Base-by-base conservation (phyloP, 64 coral and sea anemone species). In the Exaiptasia diaphana region DNA sequence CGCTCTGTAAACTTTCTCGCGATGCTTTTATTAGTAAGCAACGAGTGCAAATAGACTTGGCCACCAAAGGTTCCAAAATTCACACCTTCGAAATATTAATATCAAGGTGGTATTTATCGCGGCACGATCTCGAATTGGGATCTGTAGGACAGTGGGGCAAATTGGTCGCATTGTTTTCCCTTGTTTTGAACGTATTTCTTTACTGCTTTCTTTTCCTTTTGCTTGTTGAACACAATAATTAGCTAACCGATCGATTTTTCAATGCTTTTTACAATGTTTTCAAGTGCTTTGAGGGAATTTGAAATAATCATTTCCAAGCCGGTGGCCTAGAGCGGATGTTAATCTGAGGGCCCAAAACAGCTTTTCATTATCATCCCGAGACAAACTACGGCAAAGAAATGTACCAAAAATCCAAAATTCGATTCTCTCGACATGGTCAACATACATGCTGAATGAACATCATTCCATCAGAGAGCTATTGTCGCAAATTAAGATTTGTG, bases 91-190 rank as follows among this genome's bases (percentile, higher is more conserved):
- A 62, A 62, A 62, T 62, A 9, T 62, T 65, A 65, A 65, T 38
- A 65, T 65, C 38, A 65, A 37, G 13, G 32, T 10, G 32, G n/a
- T 73, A 45, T 23, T 73, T 73, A 73, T 73, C 69, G n/a, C 69
- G 20, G 41, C 44, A 49, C 44, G 69, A 73, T 73, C 69, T 73
- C 69, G 69, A 73, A 44, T 73, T 73, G 69, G 69, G 69, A 73
- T 73, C 69, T 42, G 69, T 49, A 30, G 33, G 49, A n/a, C n/a
- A n/a, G n/a, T n/a, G n/a, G n/a, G n/a, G n/a, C n/a, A n/a, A n/a
- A n/a, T n/a, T n/a, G n/a, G n/a, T n/a, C n/a, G n/a, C n/a, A n/a
- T n/a, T n/a, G n/a, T n/a, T n/a, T n/a, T n/a, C n/a, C n/a, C n/a
- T n/a, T n/a, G n/a, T n/a, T n/a, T n/a, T n/a, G n/a, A n/a, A n/a